Conservation (phyloP, 2,797 vertebrate genomes). For the Oreochromis grahami region DNA sequence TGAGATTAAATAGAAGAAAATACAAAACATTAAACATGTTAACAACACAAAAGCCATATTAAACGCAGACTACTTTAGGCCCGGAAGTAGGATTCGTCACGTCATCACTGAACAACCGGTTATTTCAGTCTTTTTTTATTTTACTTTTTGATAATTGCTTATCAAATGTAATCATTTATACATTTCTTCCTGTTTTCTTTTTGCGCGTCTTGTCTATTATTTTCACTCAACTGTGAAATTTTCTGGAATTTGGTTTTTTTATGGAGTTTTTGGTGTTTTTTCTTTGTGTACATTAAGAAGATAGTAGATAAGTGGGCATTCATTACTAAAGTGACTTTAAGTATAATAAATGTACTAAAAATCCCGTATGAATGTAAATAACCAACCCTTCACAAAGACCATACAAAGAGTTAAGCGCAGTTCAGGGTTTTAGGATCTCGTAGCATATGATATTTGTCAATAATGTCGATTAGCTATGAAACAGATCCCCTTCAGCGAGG, state of each 20-base stretch:
- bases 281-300: not conserved
- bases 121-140: not conserved
- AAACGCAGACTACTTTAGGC: too few relatives aligned
- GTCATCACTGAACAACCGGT: too few relatives aligned
- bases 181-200: not conserved
- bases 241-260: not conserved
- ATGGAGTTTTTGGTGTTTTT: not conserved
- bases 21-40: too few relatives aligned
- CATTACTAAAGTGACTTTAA: not conserved
- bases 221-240: not conserved
- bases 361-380: not conserved
- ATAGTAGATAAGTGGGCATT: not conserved
- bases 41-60: too few relatives aligned
- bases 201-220: not conserved
- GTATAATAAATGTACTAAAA: not conserved
- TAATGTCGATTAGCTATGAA: slow-evolving; percentile 73
- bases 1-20: too few relatives aligned
- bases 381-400: not conserved
- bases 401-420: slow-evolving; percentile 42
- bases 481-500: slow-evolving; percentile 62
- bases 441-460: slow-evolving; percentile 70
- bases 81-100: too few relatives aligned
- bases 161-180: not conserved
- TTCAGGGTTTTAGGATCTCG: slow-evolving; percentile 20
- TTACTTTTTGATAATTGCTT: not conserved